These are phyloP conservation scores for Malthinus flaveolus DNA, from an alignment of 2,888 invertebrate genomes.

Conservation along the genomic window DNA sequence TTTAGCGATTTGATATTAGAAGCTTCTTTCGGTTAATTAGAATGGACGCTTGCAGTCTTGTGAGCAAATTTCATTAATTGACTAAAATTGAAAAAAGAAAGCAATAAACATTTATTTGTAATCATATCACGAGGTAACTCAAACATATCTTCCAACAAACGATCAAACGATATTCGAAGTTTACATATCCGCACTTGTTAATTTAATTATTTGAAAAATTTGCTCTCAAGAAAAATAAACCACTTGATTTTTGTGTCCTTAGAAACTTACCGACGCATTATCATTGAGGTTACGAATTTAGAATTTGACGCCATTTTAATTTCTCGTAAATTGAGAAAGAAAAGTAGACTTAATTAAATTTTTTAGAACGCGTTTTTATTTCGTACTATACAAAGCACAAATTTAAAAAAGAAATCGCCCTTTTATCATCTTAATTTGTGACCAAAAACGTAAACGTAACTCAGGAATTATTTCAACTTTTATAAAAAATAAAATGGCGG, in stretches of 20 bases:
- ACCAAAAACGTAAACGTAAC: slow-evolving; percentile 4
- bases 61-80: slow-evolving; percentile 22
- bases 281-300: too few species aligned
- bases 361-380: too few species aligned
- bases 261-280: neutral
- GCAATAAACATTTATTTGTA: slow-evolving; percentile 13
- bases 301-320: too few species aligned
- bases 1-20: slow-evolving; percentile 30
- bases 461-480: neutral
- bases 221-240: slow-evolving; percentile 26
- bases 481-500: too few species aligned
- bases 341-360: too few species aligned
- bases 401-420: too few species aligned
- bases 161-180: neutral
- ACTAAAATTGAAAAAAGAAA: slow-evolving; percentile 4
- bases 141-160: slow-evolving; percentile 24
- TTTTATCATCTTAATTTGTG: slow-evolving; percentile 1
- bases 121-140: neutral
- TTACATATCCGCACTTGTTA: slow-evolving; percentile 22
- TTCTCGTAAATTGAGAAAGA: too few species aligned
- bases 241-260: slow-evolving; percentile 25
- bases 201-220: slow-evolving; percentile 20
- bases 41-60: slow-evolving; percentile 28
- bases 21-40: slow-evolving; percentile 26
- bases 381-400: too few species aligned